Percentiles rank a stretch among this genome's conserved stretches.
These are phyloP conservation scores for Peromyscus attwateri DNA, from an alignment of 2,797 vertebrate species.

Conservation along the genomic window DNA sequence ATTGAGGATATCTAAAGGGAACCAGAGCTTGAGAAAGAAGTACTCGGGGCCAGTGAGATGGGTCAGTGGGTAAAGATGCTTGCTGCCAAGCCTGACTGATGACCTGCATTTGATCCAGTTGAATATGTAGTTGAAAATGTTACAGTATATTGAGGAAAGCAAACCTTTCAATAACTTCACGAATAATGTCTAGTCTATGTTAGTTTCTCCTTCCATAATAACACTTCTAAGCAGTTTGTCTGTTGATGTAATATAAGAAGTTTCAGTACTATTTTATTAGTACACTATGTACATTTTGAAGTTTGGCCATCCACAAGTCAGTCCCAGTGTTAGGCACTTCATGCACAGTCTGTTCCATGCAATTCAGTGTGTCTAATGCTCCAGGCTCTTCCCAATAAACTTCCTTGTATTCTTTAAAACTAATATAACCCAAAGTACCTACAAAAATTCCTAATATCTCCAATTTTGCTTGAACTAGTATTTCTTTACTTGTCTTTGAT, in stretches of 20 bases:
- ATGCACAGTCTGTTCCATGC: background rate
- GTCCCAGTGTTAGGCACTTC: background rate
- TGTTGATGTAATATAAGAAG: conserved; percentile 3
- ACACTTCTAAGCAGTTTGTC: background rate
- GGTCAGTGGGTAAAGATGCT: background rate
- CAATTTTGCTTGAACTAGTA: background rate
- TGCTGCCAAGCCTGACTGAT: no score
- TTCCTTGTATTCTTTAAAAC: background rate
- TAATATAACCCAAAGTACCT: conserved; percentile 10
- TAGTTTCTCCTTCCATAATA: conserved; percentile 1
- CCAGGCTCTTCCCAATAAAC: background rate
- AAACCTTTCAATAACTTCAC: conserved; percentile 48
- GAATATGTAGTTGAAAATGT: background rate
- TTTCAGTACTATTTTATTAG: conserved; percentile 35
- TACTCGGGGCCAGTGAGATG: background rate
- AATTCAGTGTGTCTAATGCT: background rate
- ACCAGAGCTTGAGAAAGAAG: background rate
- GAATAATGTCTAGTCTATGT: conserved; percentile 4
- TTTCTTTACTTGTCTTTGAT: background rate
- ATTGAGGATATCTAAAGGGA: background rate
- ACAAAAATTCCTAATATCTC: conserved; percentile 18
- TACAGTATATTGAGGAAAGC: background rate
- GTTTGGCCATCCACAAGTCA: conserved; percentile 46
- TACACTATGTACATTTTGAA: conserved; percentile 6
- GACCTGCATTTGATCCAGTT: background rate